Percentiles rank a stretch among this genome's conserved stretches.
These are phyloP conservation scores for Nothura maculosa DNA, from an alignment of 2,797 vertebrate species.

Conservation along the genomic window DNA sequence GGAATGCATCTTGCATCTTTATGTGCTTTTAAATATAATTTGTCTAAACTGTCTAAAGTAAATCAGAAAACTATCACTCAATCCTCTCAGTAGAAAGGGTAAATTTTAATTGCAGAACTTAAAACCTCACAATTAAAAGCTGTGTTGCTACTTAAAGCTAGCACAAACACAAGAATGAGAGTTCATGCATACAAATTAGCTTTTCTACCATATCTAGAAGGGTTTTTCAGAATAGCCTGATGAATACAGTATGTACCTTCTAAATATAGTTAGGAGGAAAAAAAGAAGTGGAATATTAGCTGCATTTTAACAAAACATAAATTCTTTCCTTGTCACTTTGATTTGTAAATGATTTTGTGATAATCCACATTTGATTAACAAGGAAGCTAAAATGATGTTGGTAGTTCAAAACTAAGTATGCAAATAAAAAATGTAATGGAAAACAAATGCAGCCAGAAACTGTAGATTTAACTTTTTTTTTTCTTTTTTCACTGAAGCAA, in stretches of 20 bases:
- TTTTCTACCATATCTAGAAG: conserved; percentile 69
- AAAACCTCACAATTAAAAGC: conserved; percentile 97
- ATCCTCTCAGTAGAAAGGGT: conserved; percentile 91
- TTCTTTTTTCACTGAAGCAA: neutral
- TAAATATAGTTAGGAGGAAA: conserved; percentile 50
- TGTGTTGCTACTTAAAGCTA: conserved; percentile 90
- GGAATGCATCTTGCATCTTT: conserved; percentile 93
- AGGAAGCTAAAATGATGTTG: conserved; percentile 19
- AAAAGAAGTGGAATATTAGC: conserved; percentile 35
- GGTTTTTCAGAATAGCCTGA: conserved; percentile 66
- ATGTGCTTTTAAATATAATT: conserved; percentile 94
- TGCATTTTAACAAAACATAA: conserved; percentile 48
- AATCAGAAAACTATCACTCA: conserved; percentile 92
- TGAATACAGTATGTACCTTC: conserved; percentile 52
- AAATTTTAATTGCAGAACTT: conserved; percentile 98
- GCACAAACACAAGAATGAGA: conserved; percentile 89
- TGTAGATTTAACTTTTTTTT: neutral
- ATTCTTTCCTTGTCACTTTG: conserved; percentile 31
- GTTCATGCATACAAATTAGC: conserved; percentile 90
- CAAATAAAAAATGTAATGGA: conserved; percentile 31
- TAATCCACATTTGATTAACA: conserved; percentile 51
- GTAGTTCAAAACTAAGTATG: conserved; percentile 48
- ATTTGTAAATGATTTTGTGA: conserved; percentile 60
- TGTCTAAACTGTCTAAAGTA: conserved; percentile 94
- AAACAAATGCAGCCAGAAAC: conserved; percentile 31